Percentiles rank a stretch among this genome's conserved stretches.
These are phyloP conservation scores for Habrosyne pyritoides DNA, from an alignment of 2,888 invertebrate species.

Conservation along the genomic window DNA sequence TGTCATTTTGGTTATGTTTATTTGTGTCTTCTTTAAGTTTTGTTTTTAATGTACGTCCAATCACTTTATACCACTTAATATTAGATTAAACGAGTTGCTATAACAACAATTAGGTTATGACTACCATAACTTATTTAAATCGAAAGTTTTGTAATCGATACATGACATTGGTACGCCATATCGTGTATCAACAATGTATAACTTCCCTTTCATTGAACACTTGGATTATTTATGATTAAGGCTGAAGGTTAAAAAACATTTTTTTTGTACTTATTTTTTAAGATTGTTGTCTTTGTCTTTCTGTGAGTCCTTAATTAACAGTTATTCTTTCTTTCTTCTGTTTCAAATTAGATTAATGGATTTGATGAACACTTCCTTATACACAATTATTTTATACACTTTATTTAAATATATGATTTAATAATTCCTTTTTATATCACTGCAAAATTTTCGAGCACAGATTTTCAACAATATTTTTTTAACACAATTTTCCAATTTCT, in stretches of 20 bases:
- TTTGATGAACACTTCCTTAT: too few relatives aligned
- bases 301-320: too few relatives aligned
- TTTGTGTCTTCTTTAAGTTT: slow-evolving; percentile 3
- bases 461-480: too few relatives aligned
- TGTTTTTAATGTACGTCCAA: too few relatives aligned
- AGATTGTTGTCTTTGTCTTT: background rate
- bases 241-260: background rate
- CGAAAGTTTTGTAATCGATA: slow-evolving; percentile 2
- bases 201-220: background rate
- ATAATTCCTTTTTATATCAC: too few relatives aligned
- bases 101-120: background rate
- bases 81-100: background rate
- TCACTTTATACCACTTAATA: slow-evolving; percentile 13
- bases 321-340: too few relatives aligned
- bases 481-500: too few relatives aligned
- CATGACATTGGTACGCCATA: background rate
- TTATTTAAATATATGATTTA: too few relatives aligned
- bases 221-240: background rate
- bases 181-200: background rate
- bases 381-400: background rate
- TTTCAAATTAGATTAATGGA: too few relatives aligned
- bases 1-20: slow-evolving; percentile 42
- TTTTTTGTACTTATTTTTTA: background rate
- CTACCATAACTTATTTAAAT: background rate
- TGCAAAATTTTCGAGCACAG: too few relatives aligned